Base-by-base conservation (phyloP, 2,888 invertebrate species). In the Orchesellides sinensis region DNA sequence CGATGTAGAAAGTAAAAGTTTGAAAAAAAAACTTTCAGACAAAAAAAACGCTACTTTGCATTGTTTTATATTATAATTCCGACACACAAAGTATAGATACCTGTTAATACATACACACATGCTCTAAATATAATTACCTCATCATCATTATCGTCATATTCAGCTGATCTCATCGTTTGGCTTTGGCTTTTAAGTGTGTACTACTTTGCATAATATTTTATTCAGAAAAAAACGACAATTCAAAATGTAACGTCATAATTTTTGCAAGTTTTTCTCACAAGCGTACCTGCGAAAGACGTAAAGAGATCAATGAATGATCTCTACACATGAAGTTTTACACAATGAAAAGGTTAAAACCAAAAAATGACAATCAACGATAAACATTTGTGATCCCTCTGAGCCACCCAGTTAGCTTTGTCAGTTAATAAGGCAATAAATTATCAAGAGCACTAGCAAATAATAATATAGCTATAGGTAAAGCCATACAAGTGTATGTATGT, bases 51-150 rank as follows among this genome's bases (percentile, higher is more conserved):
- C 14, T 10, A 40, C n/a, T 2, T 8, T 40, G n/a, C n/a, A n/a
- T n/a, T n/a, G 32, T 32, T 40, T 2, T 40, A 2, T 40, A 40
- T 40, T 35, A 35, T 12, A 35, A 12, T 35, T 35, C 6, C 35
- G 5, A 40, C 4, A 63, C 10, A 14, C 32, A 25, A 45, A 65
- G 40, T 19, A 40, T 68, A 17, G 27, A 3, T 47, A 27, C 17
- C 5, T 2, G 12, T 47, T 6, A 49, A 49, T 40, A 40, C n/a
- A n/a, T n/a, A 40, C 27, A 63, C 35, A 23, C 35, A 6, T 72
- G 66, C 65, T 54, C 72, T 72, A 80, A 72, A 80, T 63, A 80
- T 52, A 70, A 79, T 79, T 79, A 79, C 65, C 65, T 79, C 79
- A 65, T 74, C 63, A 74, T 74, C 54, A 35, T 14, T 25, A 69